phyloP scores from a whole-genome alignment of 2,888 invertebrate genomes.

The Ophion ventricosus region DNA sequence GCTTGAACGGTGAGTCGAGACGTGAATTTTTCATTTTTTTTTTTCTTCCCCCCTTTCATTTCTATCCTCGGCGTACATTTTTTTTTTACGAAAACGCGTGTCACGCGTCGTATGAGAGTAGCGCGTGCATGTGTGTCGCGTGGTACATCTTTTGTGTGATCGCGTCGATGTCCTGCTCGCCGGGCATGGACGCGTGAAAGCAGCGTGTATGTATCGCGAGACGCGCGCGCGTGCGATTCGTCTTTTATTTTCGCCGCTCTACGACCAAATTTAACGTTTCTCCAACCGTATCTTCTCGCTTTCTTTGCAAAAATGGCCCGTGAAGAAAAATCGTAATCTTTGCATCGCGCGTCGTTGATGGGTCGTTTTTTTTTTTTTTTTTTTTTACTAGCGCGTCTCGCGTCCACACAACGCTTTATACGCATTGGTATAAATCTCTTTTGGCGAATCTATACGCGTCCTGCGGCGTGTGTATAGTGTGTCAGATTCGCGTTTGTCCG shows the following conservation, averaged over 20 bases:
- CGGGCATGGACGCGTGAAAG: constrained; percentile 69
- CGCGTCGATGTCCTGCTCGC: constrained; percentile 52
- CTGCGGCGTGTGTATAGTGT: not conserved
- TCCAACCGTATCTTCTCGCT: not conserved
- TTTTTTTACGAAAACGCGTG: not conserved
- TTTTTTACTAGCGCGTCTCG: not conserved
- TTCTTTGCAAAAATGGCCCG: constrained; percentile 10
- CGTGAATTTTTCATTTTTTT: not conserved
- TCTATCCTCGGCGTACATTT: not conserved
- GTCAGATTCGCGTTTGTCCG: constrained; percentile 2
- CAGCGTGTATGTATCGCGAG: constrained; percentile 47
- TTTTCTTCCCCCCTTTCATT: no score
- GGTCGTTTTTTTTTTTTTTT: not conserved
- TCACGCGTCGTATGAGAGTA: not conserved
- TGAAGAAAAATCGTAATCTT: not conserved
- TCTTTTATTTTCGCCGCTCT: constrained; percentile 31
- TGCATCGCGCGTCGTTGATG: not conserved
- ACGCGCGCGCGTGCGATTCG: constrained; percentile 54
- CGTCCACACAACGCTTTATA: no score
- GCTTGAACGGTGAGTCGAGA: constrained; percentile 25
- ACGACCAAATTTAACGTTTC: constrained; percentile 4
- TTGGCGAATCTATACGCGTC: not conserved
- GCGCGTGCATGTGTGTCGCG: constrained; percentile 7
- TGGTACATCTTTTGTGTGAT: constrained; percentile 21
- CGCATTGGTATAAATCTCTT: not conserved